Evolutionary conservation across 2,888 invertebrate genomes (phyloP), one percentile per base, ranked within the genome.

Genomic region (Emmelina monodactyla): DNA sequence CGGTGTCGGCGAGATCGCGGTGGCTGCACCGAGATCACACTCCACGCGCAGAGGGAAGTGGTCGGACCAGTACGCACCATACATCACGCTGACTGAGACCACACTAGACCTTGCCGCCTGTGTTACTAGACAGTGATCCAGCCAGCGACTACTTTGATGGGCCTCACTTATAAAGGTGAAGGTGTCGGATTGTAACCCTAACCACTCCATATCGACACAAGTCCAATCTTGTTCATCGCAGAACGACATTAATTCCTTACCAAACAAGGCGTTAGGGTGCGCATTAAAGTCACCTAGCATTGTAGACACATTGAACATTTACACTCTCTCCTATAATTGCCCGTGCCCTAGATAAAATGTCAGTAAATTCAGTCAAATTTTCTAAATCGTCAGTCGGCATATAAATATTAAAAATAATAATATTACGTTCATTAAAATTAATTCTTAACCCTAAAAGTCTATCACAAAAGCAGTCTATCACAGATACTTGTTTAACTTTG

Each of bases 361-460:
- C 22, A n/a, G 37, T 39, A 28, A 39, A 42, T 2, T 38, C 34
- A 6, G 37, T 30, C 9, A 35, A 30, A 16, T 40, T 40, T 6
- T 35, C 37, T 1, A 30, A 2, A 22, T 22, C 9, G 13, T 42
- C 34, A 4, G 38, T 40, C n/a, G 42, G 42, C 40, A 42, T 37
- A 14, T 42, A 40, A 16, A 38, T 33, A 32, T 29, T 28, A 2
- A 37, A 15, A 11, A 39, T 13, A 10, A 39, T 12, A 6, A 39
- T n/a, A n/a, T n/a, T n/a, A n/a, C 5, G 29, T 3, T 19, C 19
- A 25, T 19, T 16, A 11, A 16, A 14, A 2, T 11, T 15, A 2
- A 38, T 22, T 28, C 29, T 34, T 22, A 43, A 36, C 3, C 35
- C 43, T n/a, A 14, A 10, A 1, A 42, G 13, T 3, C 39, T 31